Evolutionary conservation across 1,140 invertebrate genomes (phyloP), one percentile per base, ranked within the genome.

Genomic region (Anthonomus grandis): DNA sequence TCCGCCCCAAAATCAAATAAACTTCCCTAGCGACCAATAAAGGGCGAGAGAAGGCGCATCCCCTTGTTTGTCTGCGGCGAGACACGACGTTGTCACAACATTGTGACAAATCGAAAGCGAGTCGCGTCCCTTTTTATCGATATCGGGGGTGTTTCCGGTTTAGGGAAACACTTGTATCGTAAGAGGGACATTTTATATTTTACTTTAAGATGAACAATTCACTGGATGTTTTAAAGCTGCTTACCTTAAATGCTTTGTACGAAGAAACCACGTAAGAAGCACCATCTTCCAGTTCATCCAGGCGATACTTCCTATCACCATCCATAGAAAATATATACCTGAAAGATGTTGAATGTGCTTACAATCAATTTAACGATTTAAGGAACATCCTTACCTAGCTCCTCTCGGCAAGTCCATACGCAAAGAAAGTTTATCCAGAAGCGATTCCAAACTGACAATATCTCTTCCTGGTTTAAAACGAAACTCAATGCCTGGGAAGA

Each of bases 231-330:
- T n/a, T n/a, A 31, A 17, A 17, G 18, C 17, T 5, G 17, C 79
- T 82, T 78, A 91, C 90, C 85, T 93, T 92, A 75, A 95, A 92
- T n/a, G 86, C 86, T 72, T 92, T 93, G 67, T 90, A 91, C 10
- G 89, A 92, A 2, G 92, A 93, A 5, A 92, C 90, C 50, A 96
- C 89, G 71, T 96, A 96, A 8, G 86, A 88, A n/a, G 86, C 85
- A 10, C 91, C 91, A 67, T 93, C 90, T 68, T 92, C 86, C 36
- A 97, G 76, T 64, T 96, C 91, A 44, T 92, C 90, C 19, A 97
- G 76, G 57, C 84, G 82, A 64, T 86, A 83, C 63, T 94, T 89
- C 34, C 89, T 79, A 58, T 87, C 84, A 0, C 93, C 93, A 60
- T 94, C 91, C 83, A 93, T 87, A 0, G 89, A 87, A 71, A 95